phyloP scores from a whole-genome alignment of 1,140 invertebrate species.

The Drosophila virilis region DNA sequence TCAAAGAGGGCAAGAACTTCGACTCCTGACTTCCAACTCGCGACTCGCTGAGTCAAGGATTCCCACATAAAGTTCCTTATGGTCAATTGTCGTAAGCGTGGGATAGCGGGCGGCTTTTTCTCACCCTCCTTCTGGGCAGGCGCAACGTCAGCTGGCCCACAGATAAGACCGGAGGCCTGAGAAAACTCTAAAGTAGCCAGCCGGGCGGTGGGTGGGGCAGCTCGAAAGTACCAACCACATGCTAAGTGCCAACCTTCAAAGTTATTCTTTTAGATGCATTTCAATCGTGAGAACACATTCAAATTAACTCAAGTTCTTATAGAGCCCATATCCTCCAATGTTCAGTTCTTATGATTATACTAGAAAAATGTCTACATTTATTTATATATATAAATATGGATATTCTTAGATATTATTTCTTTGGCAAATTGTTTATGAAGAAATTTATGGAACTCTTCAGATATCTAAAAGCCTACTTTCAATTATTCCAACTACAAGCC shows the following conservation, averaged over 20 bases:
- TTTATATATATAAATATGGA: too few relatives aligned
- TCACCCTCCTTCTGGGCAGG: neutral
- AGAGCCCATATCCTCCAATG: too few relatives aligned
- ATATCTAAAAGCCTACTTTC: too few relatives aligned
- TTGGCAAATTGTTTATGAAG: too few relatives aligned
- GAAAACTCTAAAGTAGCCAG: neutral
- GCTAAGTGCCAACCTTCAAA: neutral
- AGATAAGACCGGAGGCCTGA: slow-evolving; percentile 26
- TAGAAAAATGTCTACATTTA: too few relatives aligned
- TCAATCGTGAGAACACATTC: too few relatives aligned
- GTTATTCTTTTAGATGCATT: neutral
- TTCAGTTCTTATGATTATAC: too few relatives aligned
- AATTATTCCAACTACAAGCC: too few relatives aligned
- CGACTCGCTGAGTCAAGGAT: slow-evolving; percentile 45
- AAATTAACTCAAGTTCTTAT: too few relatives aligned
- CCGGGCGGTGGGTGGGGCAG: neutral
- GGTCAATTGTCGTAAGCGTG: slow-evolving; percentile 32
- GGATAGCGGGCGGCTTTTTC: slow-evolving; percentile 29
- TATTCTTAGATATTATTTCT: too few relatives aligned
- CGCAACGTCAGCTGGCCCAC: slow-evolving; percentile 32
- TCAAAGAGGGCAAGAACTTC: slow-evolving; percentile 4
- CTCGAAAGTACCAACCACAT: neutral
- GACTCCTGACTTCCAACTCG: neutral
- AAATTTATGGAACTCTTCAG: too few relatives aligned
- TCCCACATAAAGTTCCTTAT: slow-evolving; percentile 65